phyloP scores from a whole-genome alignment of 2,888 invertebrate genomes.

The Machimus rusticus region DNA sequence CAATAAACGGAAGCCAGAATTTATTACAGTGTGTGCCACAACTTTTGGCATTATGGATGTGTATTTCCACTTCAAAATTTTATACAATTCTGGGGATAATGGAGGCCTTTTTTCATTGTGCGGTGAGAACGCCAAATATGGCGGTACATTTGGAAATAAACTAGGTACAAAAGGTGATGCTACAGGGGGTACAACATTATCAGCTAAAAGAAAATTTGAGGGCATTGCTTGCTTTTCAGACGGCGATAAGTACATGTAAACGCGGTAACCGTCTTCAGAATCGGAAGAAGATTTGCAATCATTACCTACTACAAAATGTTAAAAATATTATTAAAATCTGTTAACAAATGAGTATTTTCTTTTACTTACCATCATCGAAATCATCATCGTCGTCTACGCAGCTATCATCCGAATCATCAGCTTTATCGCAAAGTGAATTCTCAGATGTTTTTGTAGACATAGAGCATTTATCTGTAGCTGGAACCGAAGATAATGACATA shows the following conservation, averaged over 20 bases:
- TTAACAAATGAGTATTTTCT: not conserved
- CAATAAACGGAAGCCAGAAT: constrained; percentile 86
- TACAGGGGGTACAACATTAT: not conserved
- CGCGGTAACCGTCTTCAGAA: constrained; percentile 45
- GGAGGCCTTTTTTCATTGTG: constrained; percentile 69
- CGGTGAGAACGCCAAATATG: constrained; percentile 78
- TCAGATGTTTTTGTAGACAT: not conserved
- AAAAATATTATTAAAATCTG: not conserved
- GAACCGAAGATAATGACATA: not conserved
- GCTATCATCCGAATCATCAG: not conserved
- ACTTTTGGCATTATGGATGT: constrained; percentile 94
- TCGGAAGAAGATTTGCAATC: constrained; percentile 41
- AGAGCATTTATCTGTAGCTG: not conserved
- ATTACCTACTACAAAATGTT: not conserved
- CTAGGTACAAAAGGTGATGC: constrained; percentile 65
- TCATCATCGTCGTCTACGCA: constrained; percentile 52
- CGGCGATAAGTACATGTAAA: constrained; percentile 6
- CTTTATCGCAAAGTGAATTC: not conserved
- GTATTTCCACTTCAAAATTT: constrained; percentile 91
- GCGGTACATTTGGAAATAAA: constrained; percentile 77
- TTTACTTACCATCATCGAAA: constrained; percentile 54
- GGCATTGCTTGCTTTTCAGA: constrained; percentile 16
- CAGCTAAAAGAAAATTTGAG: not conserved
- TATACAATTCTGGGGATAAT: constrained; percentile 76
- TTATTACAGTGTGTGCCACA: constrained; percentile 84